Evolutionary conservation across 2,797 vertebrate species (phyloP).

Genomic region (Pteronotus mesoamericanus): DNA sequence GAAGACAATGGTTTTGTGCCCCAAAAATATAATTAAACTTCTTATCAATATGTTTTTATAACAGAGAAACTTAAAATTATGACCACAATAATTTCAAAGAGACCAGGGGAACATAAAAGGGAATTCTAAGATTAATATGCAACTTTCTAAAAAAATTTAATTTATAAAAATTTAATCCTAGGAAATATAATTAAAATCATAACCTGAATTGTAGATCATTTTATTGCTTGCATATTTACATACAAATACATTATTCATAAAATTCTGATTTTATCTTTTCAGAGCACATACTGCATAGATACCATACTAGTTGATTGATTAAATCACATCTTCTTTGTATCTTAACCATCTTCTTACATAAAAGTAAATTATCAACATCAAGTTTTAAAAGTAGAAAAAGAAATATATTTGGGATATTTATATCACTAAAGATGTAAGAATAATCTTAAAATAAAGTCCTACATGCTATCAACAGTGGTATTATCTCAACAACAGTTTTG

Average conservation of each 20-base stretch:
- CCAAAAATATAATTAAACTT: neutral
- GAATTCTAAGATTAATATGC: neutral
- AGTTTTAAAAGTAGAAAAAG: neutral
- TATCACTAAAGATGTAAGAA: neutral
- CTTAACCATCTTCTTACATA: neutral
- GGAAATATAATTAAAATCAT: neutral
- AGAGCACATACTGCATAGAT: neutral
- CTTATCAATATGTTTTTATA: neutral
- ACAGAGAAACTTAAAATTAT: neutral
- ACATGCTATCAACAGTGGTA: neutral
- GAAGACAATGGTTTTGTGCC: neutral
- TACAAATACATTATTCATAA: neutral
- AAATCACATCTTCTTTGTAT: neutral
- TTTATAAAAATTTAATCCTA: neutral
- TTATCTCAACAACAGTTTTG: neutral
- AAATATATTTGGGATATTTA: neutral
- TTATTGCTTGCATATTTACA: neutral
- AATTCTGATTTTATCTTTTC: neutral
- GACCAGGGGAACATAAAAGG: neutral
- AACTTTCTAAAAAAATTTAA: neutral
- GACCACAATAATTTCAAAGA: neutral
- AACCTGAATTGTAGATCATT: neutral
- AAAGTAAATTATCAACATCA: neutral
- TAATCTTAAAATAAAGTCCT: neutral
- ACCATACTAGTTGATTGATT: neutral